Evolutionary conservation across 2,888 invertebrate species (phyloP), one percentile per base, ranked within the genome.

Genomic region (Apodemia mormo): DNA sequence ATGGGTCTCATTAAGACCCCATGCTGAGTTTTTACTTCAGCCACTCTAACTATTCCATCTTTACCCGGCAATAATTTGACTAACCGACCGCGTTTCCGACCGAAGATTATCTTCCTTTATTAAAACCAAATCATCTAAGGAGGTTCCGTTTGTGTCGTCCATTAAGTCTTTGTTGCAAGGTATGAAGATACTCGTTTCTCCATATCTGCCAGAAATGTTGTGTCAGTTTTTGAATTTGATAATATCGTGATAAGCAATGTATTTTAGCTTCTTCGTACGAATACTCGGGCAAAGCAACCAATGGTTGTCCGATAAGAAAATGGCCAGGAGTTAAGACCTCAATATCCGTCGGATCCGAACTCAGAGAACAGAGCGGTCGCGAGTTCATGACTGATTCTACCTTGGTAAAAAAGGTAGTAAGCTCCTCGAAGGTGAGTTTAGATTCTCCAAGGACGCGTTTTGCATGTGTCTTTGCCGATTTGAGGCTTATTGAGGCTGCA

Each of bases 241-340:
- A 74, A 76, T 76, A 78, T n/a, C 77, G 61, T 66, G 64, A 45
- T 33, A 76, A 70, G 49, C 64, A 65, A 65, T 65, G 71, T 8
- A 78, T 56, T 54, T 69, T 72, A 0, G 66, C 66, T 29, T 30
- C 29, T 68, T 73, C 71, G 56, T 72, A 75, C 33, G 73, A 70
- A 29, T 29, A n/a, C 58, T 75, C 75, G 0, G 76, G 75, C 8
- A 69, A 66, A 0, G 64, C 12, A 1, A 76, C 49, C 6, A 77
- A 56, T n/a, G 76, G 73, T 69, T 73, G 76, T 5, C 78, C 76
- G 2, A 78, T 71, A 0, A 78, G 65, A 69, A 77, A 78, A n/a
- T n/a, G n/a, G n/a, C n/a, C n/a, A n/a, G n/a, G n/a, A n/a, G n/a
- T n/a, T n/a, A n/a, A n/a, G n/a, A 67, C 7, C 9, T 45, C 45